Conservation (phyloP, 2,797 vertebrate species). For the Aeoliscus strigatus region DNA sequence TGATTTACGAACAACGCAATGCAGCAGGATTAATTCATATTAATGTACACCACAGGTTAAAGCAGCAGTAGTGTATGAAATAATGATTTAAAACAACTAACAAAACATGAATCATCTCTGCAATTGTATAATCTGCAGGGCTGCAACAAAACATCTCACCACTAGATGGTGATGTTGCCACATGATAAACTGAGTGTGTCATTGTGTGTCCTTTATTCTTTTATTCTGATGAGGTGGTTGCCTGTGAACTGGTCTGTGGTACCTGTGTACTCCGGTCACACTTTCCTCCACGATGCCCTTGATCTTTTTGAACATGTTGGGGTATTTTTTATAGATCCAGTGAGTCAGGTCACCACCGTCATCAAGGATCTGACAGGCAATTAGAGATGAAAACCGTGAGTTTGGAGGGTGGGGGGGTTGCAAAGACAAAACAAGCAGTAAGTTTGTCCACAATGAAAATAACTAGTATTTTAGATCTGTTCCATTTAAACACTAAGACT, state of each 20-base stretch:
- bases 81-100: not conserved
- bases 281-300: constrained; percentile 98
- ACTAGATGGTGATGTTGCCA: constrained; percentile 64
- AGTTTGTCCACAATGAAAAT: no score
- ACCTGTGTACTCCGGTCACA: constrained; percentile 97
- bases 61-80: not conserved
- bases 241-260: constrained; percentile 89
- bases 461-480: not conserved
- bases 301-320: constrained; percentile 99
- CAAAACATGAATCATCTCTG: not conserved
- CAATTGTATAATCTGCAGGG: not conserved
- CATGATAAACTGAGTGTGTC: not conserved
- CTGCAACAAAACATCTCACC: constrained; percentile 10
- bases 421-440: no score
- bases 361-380: constrained; percentile 84
- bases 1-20: no score
- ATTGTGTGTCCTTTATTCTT: not conserved
- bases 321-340: constrained; percentile 99
- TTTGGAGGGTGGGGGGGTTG: no score
- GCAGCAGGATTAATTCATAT: no score
- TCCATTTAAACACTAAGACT: not conserved
- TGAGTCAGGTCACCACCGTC: constrained; percentile 96
- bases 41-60: not conserved
- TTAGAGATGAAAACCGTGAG: not conserved
- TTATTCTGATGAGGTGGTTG: constrained; percentile 34